Evolutionary conservation across 2,797 vertebrate species (phyloP).

Genomic region (Amphiprion clarkii): DNA sequence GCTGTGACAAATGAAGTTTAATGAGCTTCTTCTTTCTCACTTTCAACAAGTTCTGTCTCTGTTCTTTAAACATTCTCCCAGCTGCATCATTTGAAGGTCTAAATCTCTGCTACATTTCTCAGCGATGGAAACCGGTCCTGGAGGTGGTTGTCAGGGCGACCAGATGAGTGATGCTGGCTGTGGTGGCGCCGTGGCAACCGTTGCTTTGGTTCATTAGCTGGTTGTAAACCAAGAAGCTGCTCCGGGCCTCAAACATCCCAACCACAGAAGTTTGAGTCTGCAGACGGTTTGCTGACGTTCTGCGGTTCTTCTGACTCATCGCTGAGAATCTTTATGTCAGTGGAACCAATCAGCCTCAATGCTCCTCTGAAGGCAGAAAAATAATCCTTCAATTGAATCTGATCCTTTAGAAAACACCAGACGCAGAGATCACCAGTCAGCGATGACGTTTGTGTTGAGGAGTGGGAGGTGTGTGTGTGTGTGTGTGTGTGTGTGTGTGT

Average conservation of each 20-base stretch:
- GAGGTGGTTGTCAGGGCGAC: constrained; percentile 71
- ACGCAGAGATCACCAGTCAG: no score
- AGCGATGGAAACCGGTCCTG: constrained; percentile 65
- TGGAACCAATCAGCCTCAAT: constrained; percentile 24
- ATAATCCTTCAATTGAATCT: constrained; percentile 68
- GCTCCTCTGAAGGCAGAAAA: constrained; percentile 34
- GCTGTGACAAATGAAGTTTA: background rate
- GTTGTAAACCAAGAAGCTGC: constrained; percentile 35
- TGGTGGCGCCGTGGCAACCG: constrained; percentile 45
- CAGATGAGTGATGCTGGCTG: constrained; percentile 37
- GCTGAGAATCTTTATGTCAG: constrained; percentile 28
- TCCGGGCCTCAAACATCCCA: constrained; percentile 72
- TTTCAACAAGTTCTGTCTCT: background rate
- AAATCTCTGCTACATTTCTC: constrained; percentile 67
- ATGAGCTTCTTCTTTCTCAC: background rate
- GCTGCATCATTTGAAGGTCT: constrained; percentile 18
- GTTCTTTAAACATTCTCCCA: constrained; percentile 7
- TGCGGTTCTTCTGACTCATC: constrained; percentile 49
- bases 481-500: constrained; percentile 34
- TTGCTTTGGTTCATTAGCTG: constrained; percentile 61
- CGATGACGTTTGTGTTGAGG: no score
- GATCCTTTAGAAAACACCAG: constrained; percentile 51
- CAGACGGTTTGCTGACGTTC: constrained; percentile 38
- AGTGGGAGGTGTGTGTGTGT: constrained; percentile 1
- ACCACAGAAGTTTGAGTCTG: constrained; percentile 47